A percentile compares a stretch with the other conserved stretches of the same genome.
These are phyloP conservation scores for Furnarius figulus DNA, from an alignment of 2,113 vertebrate genomes.

Conservation along the genomic window DNA sequence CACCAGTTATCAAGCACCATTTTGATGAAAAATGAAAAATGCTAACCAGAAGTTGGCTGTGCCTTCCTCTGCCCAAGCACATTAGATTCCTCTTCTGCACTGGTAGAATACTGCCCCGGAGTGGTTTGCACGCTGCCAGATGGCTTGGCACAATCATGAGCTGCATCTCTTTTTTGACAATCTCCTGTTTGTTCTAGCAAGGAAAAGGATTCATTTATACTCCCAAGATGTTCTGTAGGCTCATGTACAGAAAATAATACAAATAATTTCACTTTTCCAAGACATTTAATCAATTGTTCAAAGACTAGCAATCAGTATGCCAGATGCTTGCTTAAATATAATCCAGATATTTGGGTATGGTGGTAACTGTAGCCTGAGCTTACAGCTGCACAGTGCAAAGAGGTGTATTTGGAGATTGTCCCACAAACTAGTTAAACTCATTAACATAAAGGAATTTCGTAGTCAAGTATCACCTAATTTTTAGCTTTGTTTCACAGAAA, in stretches of 20 bases:
- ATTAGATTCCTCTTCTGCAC: slow-evolving; percentile 65
- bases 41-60: slow-evolving; percentile 77
- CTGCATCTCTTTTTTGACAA: slow-evolving; percentile 73
- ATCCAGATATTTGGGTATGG: background rate
- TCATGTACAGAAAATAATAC: background rate
- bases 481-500: slow-evolving; percentile 16
- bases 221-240: background rate
- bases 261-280: slow-evolving; percentile 16
- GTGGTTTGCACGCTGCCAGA: slow-evolving; percentile 68
- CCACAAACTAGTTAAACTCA: background rate
- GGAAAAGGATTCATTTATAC: slow-evolving; percentile 69
- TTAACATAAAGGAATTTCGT: background rate
- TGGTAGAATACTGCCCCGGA: slow-evolving; percentile 72
- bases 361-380: slow-evolving; percentile 27
- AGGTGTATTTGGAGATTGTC: background rate
- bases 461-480: background rate
- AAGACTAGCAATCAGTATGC: background rate
- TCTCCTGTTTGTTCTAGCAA: slow-evolving; percentile 74
- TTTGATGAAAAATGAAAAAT: slow-evolving; percentile 60
- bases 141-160: slow-evolving; percentile 56
- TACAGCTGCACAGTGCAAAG: background rate
- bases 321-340: background rate
- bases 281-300: background rate
- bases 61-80: slow-evolving; percentile 80
- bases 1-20: slow-evolving; percentile 41